Base-by-base conservation (phyloP, 2,888 invertebrate genomes). In the Dicranocentrus wangi region DNA sequence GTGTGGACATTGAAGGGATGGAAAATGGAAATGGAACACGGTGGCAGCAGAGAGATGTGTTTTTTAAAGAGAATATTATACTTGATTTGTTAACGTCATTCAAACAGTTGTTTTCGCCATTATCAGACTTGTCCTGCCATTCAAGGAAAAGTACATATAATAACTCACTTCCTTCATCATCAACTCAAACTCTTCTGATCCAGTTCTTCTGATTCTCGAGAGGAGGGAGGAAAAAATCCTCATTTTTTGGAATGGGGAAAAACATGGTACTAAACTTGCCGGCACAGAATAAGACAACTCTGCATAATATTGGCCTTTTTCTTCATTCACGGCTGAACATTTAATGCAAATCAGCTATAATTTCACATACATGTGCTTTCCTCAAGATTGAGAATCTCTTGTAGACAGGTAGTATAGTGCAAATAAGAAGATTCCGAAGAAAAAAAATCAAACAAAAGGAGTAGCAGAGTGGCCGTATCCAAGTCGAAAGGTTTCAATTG, bases 51-150 rank as follows among this genome's bases (percentile, higher is more conserved):
- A 39, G 8, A 7, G 39, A 61, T 39, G 28, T n/a, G n/a, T n/a
- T n/a, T n/a, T n/a, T n/a, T n/a, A n/a, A n/a, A 25, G 25, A 32
- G 58, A 39, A 42, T 43, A n/a, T n/a, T n/a, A 17, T 39, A 51
- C 53, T 75, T 65, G 65, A 65, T 75, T 55, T 55, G 73, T 65
- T 65, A 60, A 19, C 28, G 28, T 43, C 27, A 13, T 43, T 55
- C 25, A 58, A 27, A 19, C 68, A 68, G 60, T 68, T 60, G 60
- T 76, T 68, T 75, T 75, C 65, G 65, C 65, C 23, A 75, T 75
- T 75, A 75, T 65, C 55, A 21, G 65, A 75, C 65, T n/a, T 65
- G 73, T 66, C 19, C 17, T 75, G 55, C 55, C 73, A 23, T 75
- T 65, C 19, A 55, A 7, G 58, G 73, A 42, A 42, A 66, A n/a